phyloP scores from a whole-genome alignment of 2,888 invertebrate species.

The Arrhopalites spinosus region DNA sequence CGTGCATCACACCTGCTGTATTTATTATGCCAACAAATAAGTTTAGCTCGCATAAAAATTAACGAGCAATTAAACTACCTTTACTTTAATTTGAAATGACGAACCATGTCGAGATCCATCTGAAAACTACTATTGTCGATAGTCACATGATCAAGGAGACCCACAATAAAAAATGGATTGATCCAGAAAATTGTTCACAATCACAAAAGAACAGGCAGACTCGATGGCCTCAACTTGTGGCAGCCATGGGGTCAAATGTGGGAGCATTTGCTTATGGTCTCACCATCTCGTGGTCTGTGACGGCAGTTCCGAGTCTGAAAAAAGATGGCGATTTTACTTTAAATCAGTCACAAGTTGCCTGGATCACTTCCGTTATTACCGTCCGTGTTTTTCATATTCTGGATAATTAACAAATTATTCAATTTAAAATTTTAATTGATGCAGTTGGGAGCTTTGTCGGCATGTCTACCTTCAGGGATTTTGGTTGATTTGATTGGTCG shows the following conservation, averaged over 20 bases:
- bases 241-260: not conserved
- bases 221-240: not conserved
- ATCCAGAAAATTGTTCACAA: too few species aligned
- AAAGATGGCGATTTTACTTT: not conserved
- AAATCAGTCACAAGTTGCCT: not conserved
- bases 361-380: not conserved
- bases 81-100: too few species aligned
- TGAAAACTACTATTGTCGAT: too few species aligned
- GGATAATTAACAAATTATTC: not conserved
- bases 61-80: too few species aligned
- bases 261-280: not conserved
- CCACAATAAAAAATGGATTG: too few species aligned
- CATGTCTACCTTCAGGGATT: not conserved
- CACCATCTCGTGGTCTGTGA: not conserved
- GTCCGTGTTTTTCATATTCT: not conserved
- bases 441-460: not conserved
- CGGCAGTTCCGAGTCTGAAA: not conserved
- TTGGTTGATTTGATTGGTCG: not conserved
- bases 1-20: too few species aligned
- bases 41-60: too few species aligned
- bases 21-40: too few species aligned
- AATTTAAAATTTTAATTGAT: not conserved
- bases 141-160: too few species aligned
- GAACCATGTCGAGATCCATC: too few species aligned
- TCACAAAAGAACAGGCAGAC: too few species aligned